Evolutionary conservation across 2,797 vertebrate species (phyloP), one percentile per base, ranked within the genome.

Genomic region (Adelosebastes latens): DNA sequence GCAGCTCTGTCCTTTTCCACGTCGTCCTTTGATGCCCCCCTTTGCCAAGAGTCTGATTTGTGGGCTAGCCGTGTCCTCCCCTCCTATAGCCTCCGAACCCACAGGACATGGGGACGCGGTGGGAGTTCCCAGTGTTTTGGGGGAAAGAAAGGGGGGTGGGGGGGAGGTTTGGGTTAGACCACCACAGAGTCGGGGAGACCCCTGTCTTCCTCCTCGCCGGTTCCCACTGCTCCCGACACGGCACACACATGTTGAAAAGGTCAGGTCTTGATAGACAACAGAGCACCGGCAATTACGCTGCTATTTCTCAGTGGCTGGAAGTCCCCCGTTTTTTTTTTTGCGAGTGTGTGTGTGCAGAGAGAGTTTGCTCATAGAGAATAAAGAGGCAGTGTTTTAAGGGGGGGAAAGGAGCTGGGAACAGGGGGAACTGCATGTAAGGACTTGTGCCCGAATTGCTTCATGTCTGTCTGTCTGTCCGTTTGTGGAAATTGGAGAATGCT

Each of bases 231-330:
- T 93, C 88, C 87, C 82, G 69, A 89, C 87, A 83, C 83, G 84
- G 80, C 87, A 81, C 92, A 91, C 94, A 92, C 89, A 94, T 92
- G 93, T 93, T 94, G 88, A 89, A 94, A 94, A 95, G 95, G 92
- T 94, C 92, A 94, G 77, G 90, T 85, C 91, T 93, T 95, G 95
- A 95, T 94, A 93, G 95, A 95, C 94, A 94, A 94, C 95, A 96
- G 95, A 95, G 94, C 95, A 91, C 92, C 89, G 82, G 91, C 94
- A 95, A 96, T 96, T 96, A 95, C 32, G 24, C 86, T 90, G 92
- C 88, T 91, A 94, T 94, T 92, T 92, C 94, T 93, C 90, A 89
- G 89, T 85, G 75, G 76, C 90, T 95, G 93, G 94, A 95, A 95
- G 93, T 95, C 93, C 94, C 94, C 93, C 81, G 73, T 89, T 92